Evolutionary conservation across 53 echinoderm and acorn worm genomes (phyloP).

Genomic region (Pentamera pediparva): DNA sequence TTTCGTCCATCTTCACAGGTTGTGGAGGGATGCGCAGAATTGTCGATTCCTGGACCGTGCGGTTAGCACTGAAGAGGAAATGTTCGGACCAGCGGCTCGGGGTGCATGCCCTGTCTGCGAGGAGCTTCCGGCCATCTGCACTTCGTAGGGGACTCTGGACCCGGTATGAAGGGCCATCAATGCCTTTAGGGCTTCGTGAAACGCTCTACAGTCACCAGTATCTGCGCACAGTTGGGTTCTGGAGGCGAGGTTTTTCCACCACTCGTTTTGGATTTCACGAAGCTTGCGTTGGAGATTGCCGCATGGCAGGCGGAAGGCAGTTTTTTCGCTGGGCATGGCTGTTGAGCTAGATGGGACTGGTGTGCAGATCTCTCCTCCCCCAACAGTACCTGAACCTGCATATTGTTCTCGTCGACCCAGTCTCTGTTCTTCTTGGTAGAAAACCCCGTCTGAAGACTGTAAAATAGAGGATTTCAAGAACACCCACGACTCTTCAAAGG

Average conservation of each 20-base stretch:
- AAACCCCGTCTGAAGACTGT: too few species aligned
- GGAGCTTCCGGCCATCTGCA: constrained; percentile 22
- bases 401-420: constrained; percentile 14
- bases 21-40: constrained; percentile 42
- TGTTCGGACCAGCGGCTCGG: too few species aligned
- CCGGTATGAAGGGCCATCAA: constrained; percentile 36
- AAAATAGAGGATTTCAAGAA: too few species aligned
- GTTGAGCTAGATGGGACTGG: constrained; percentile 38
- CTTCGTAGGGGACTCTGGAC: constrained; percentile 25
- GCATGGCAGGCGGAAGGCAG: constrained; percentile 32
- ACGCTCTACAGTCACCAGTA: constrained; percentile 25
- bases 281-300: too few species aligned
- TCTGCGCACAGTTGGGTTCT: constrained; percentile 34
- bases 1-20: constrained; percentile 18
- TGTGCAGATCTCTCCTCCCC: constrained; percentile 30
- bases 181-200: constrained; percentile 44
- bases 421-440: not conserved
- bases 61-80: constrained; percentile 34
- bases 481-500: too few species aligned
- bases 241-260: constrained; percentile 27
- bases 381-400: constrained; percentile 17
- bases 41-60: constrained; percentile 42
- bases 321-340: constrained; percentile 21
- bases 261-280: constrained; percentile 32
- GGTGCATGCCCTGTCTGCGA: constrained; percentile 2